Conservation (phyloP, 2,113 vertebrate genomes). For the Terrapene triunguis region DNA sequence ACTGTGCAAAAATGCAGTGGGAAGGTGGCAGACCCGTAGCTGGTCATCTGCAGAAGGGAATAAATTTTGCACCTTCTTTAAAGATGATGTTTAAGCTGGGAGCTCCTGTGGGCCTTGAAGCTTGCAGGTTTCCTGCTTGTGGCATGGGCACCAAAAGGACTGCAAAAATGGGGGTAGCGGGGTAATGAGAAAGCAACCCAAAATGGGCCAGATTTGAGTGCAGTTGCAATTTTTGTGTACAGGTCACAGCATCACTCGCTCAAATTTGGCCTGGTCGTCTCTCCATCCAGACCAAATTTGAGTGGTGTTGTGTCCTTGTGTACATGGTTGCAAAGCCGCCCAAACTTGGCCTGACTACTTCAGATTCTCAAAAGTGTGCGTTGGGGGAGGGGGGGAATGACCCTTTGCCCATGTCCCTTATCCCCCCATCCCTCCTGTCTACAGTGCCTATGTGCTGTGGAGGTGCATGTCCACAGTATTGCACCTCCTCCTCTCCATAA, state of each 20-base stretch:
- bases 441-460: background rate
- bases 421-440: background rate
- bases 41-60: background rate
- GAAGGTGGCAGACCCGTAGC: background rate
- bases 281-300: background rate
- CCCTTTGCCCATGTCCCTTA: background rate
- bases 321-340: background rate
- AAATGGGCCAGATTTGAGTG: background rate
- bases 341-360: background rate
- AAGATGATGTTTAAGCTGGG: background rate
- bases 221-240: background rate
- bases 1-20: background rate
- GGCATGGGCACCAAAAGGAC: background rate
- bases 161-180: background rate
- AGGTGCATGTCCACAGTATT: background rate
- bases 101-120: background rate
- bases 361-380: background rate
- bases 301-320: background rate
- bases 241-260: background rate
- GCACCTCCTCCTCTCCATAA: background rate
- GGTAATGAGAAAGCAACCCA: background rate
- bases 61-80: background rate
- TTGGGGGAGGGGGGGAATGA: accelerated
- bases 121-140: background rate
- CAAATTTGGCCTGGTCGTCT: background rate